Base-by-base conservation (phyloP, 2,888 invertebrate genomes). In the Microplitis manilae region DNA sequence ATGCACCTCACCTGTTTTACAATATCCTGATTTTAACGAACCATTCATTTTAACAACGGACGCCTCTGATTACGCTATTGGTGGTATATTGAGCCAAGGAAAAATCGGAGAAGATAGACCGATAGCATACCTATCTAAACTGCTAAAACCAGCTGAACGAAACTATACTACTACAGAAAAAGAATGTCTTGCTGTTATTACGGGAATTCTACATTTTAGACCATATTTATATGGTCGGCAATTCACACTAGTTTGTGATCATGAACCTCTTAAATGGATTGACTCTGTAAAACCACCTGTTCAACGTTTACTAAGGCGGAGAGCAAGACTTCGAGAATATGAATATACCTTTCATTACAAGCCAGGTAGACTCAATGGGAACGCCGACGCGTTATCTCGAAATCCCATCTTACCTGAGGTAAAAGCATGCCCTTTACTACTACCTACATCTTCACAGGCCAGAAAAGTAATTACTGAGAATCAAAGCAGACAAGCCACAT, bases 101-200 rank as follows among this genome's bases (percentile, higher is more conserved):
- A 20, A 1, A 2, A 20, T 20, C 20, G 20, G 20, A 20, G 20
- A 20, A 20, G 20, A 20, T 20, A 20, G 20, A 20, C 20, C 20
- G 0, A 20, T 75, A 2, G 76, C 79, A 0, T 79, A 77, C 17
- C 9, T 65, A 7, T 80, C 80, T 0, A 69, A 76, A 4, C 7
- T 50, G 0, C 39, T 80, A 2, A 69, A 60, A 0, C 1, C 17
- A 0, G 20, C 68, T 0, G 77, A 80, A 30, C 1, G 20, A 17
- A 77, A 77, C 8, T 81, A 81, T 6, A 67, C 67, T 0, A 80
- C 80, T 0, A 78, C 79, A 0, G 74, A 80, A 40, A 79, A 77
- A 7, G 78, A 81, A 20, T 77, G 77, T 13, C 9, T 78, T n/a
- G 79, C 81, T 1, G 20, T 76, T 0, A 61, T 77, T 15, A 61